Conservation (phyloP, 2,797 vertebrate species). For the Yasuhikotakia modesta region DNA sequence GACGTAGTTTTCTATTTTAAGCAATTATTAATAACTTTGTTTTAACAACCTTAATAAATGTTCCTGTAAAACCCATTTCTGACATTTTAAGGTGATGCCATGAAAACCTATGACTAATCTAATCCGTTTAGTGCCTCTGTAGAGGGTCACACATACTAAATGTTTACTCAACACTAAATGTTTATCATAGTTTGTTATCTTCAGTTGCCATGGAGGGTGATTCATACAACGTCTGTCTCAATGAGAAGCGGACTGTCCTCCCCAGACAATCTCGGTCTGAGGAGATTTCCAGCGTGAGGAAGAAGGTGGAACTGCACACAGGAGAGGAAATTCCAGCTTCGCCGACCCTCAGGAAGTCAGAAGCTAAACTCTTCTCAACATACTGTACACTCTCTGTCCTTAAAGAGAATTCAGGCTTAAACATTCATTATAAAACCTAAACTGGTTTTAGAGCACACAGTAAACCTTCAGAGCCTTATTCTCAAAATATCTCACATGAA, state of each 20-base stretch:
- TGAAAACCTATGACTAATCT: neutral
- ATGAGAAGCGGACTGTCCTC: slow-evolving; percentile 8
- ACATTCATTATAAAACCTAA: neutral
- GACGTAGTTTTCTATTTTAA: slow-evolving; percentile 16
- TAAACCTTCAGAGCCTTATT: no score
- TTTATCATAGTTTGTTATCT: slow-evolving; percentile 12
- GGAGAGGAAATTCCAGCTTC: neutral
- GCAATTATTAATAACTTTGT: neutral
- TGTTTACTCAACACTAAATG: slow-evolving; percentile 18
- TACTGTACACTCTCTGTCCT: neutral
- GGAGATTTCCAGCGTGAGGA: slow-evolving; percentile 9
- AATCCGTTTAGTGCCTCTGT: neutral
- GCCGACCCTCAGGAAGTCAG: neutral
- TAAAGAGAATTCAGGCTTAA: neutral
- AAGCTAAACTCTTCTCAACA: neutral
- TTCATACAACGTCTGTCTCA: neutral
- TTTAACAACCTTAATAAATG: neutral
- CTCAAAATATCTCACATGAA: no score
- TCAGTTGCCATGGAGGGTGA: neutral
- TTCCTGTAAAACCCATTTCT: neutral
- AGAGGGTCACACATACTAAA: slow-evolving; percentile 27
- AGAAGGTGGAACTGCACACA: slow-evolving; percentile 7
- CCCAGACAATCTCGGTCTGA: slow-evolving; percentile 23
- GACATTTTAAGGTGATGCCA: neutral
- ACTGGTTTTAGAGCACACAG: no score